A percentile compares a stretch with the other conserved stretches of the same genome.
Evolutionary conservation across 2,113 vertebrate species (phyloP).

Genomic region (Piprites chloris): DNA sequence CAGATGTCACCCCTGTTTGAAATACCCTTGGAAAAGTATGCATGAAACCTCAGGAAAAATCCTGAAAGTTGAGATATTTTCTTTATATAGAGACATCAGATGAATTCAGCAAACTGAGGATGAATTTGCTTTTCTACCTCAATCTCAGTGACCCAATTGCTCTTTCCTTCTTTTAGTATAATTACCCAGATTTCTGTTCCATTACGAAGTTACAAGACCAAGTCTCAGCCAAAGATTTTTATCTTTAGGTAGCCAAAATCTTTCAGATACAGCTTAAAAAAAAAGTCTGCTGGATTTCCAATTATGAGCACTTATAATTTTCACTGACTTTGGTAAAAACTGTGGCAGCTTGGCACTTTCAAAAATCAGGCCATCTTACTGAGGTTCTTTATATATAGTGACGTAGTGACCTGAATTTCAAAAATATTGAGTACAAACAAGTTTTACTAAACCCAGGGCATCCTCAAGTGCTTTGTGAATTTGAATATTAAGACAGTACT

Average conservation of each 20-base stretch:
- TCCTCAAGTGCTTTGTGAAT: neutral
- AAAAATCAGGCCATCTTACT: conserved; percentile 10
- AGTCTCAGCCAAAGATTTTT: neutral
- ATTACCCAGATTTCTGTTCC: neutral
- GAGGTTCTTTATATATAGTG: neutral
- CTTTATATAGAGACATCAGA: neutral
- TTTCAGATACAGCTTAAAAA: neutral
- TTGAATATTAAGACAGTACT: neutral
- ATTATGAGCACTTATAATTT: neutral
- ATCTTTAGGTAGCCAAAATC: neutral
- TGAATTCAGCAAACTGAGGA: neutral
- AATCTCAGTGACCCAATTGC: neutral
- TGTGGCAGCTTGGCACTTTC: neutral
- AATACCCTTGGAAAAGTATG: neutral
- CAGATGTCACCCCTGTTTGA: neutral
- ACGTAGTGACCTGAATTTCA: neutral
- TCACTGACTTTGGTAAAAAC: neutral
- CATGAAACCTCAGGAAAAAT: neutral
- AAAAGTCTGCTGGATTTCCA: neutral
- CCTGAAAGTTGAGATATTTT: neutral
- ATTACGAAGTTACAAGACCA: neutral
- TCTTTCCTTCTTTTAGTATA: neutral
- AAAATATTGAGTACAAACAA: neutral
- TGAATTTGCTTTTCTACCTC: neutral
- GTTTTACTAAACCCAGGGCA: neutral